Conservation (phyloP, 2,888 invertebrate species). For the Adelphocoris suturalis region DNA sequence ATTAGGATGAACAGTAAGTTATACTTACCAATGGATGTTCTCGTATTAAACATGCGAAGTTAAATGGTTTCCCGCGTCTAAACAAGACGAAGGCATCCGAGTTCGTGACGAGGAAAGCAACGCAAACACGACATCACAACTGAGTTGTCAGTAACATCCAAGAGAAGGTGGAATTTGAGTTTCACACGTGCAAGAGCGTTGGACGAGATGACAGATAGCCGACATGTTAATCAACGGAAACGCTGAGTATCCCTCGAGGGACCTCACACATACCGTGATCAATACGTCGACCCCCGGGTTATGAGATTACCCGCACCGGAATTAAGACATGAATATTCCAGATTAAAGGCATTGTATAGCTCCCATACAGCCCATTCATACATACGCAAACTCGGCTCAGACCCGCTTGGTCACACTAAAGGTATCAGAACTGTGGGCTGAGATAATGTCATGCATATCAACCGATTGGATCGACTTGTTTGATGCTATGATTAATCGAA, state of each 20-base stretch:
- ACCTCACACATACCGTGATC: neutral
- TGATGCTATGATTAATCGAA: neutral
- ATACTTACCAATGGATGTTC: too few relatives aligned
- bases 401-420: neutral
- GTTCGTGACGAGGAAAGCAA: too few relatives aligned
- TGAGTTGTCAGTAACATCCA: too few relatives aligned
- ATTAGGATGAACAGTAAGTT: too few relatives aligned
- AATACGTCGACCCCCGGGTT: conserved; percentile 1
- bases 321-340: conserved; percentile 32
- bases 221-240: conserved; percentile 27
- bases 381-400: neutral
- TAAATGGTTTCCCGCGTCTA: too few relatives aligned
- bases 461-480: neutral
- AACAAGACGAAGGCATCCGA: too few relatives aligned
- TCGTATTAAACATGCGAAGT: too few relatives aligned
- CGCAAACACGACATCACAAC: too few relatives aligned
- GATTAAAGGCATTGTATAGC: neutral
- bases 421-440: neutral
- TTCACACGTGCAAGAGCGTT: neutral
- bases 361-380: neutral
- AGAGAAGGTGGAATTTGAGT: neutral
- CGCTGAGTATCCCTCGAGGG: neutral
- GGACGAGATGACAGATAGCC: conserved; percentile 23
- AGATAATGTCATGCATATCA: conserved; percentile 6
- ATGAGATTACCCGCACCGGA: conserved; percentile 17